Evolutionary conservation across 2,113 vertebrate genomes (phyloP).

Genomic region (Patagioenas fasciata): DNA sequence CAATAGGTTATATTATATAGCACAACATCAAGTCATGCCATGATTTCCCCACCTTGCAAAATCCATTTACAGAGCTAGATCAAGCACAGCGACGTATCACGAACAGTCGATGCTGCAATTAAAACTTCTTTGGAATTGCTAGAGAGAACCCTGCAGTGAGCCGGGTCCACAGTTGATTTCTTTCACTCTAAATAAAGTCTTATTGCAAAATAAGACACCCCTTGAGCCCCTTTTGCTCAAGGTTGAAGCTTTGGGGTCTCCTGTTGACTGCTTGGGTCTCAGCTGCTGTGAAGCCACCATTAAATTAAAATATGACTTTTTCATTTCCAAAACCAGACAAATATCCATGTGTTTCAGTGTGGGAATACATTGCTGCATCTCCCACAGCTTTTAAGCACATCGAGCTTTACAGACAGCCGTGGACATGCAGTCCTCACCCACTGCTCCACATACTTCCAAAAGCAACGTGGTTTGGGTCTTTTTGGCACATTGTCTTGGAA

Average conservation of each 20-base stretch:
- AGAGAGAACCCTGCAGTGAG: neutral
- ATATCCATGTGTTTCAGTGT: neutral
- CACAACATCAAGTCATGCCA: neutral
- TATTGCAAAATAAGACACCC: neutral
- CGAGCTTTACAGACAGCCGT: neutral
- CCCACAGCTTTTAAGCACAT: neutral
- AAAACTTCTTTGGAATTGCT: neutral
- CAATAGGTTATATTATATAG: neutral
- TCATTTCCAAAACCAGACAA: neutral
- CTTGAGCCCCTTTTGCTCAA: neutral
- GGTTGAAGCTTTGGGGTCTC: neutral
- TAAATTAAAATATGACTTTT: neutral
- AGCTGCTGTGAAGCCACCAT: neutral
- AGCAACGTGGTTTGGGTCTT: neutral
- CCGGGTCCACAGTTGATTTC: neutral
- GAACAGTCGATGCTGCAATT: neutral
- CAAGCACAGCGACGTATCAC: neutral
- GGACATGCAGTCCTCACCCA: neutral
- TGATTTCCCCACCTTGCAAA: neutral
- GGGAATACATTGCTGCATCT: neutral
- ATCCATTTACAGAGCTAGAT: neutral
- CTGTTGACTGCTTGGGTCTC: fast-evolving
- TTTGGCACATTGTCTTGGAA: neutral
- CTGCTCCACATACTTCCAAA: neutral
- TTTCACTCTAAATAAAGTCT: neutral